Conservation (phyloP, 2,113 vertebrate species). For the Carlito syrichta region DNA sequence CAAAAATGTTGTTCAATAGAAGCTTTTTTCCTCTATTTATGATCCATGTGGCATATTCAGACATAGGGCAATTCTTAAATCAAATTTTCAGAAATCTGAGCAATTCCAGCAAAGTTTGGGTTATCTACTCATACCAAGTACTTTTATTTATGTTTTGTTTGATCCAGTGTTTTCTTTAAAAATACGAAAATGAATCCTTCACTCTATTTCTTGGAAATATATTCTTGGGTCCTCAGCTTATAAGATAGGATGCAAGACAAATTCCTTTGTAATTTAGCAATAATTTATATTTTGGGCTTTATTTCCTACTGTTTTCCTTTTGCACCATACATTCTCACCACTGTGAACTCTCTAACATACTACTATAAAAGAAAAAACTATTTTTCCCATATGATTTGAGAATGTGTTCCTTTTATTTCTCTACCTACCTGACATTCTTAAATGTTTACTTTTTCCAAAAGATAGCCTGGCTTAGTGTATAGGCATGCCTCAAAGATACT, state of each 20-base stretch:
- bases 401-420: background rate
- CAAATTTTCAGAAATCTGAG: background rate
- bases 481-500: background rate
- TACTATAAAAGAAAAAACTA: background rate
- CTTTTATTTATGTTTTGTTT: background rate
- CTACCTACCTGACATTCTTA: background rate
- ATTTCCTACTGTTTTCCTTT: background rate
- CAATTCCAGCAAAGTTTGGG: background rate
- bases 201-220: background rate
- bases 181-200: background rate
- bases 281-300: background rate
- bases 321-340: background rate
- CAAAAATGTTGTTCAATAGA: background rate
- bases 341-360: background rate
- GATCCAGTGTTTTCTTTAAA: background rate
- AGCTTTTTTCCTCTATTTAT: background rate
- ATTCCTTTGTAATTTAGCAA: background rate
- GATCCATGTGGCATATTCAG: background rate
- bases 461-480: background rate
- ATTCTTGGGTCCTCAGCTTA: background rate
- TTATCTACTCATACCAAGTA: background rate
- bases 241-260: background rate
- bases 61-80: background rate
- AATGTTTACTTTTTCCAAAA: background rate
- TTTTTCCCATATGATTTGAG: background rate